Base-by-base conservation (phyloP, 1,140 invertebrate species). In the Paralvinella palmiformis region DNA sequence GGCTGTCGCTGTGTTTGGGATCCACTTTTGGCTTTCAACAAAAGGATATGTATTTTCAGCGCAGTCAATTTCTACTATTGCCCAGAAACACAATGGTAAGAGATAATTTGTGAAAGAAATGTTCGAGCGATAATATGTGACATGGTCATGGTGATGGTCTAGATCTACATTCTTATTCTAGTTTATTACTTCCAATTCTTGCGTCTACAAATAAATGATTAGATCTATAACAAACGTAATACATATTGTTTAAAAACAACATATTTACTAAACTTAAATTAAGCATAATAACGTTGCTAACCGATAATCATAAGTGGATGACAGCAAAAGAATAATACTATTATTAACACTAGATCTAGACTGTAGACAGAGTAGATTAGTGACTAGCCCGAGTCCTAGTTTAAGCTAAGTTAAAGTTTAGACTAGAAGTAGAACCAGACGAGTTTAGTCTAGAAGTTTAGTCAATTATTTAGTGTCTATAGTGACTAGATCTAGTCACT, bases 21-120 rank as follows among this genome's bases (percentile, higher is more conserved):
- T 75, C 15, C 64, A 74, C 5, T 73, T 69, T 53, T 75, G 74
- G 74, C 56, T 76, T 32, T 52, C 62, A 5, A 68, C 66, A 2
- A 76, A 75, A 68, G 53, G 59, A 4, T 73, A 71, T 60, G 35
- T 73, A 22, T 71, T 74, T 29, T 52, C 62, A 20, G 69, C 70
- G 22, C 63, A 70, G 56, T 65, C 66, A 50, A 66, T 76, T 13
- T 68, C 71, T 20, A 63, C 62, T 36, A 71, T 76, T 24, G 65
- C 71, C 0, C 55, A 64, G 37, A 75, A 72, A 70, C 65, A 75
- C 66, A 66, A 64, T 20, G 69, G 71, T 75, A 62, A 62, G 66
- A 59, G 15, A 15, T 22, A 13, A 5, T 27, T n/a, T 15, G 7
- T 29, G 3, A 15, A 53, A 37, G 7, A 59, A 6, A 32, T 37